Evolutionary conservation across 2,113 vertebrate genomes (phyloP).

Genomic region (Alligator mississippiensis): DNA sequence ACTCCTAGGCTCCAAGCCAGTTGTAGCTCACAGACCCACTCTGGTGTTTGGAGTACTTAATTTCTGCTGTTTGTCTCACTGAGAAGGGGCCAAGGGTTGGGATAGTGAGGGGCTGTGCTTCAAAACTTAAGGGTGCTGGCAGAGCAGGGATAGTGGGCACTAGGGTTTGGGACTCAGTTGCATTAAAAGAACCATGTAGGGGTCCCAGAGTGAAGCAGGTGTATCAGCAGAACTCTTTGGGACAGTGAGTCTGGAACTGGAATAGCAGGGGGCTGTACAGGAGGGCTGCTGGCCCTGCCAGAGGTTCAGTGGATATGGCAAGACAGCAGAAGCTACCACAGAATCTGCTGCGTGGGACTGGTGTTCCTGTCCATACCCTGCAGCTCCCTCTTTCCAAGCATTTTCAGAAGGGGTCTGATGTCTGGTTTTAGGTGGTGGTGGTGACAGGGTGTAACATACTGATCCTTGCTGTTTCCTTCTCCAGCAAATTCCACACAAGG

Average conservation of each 20-base stretch:
- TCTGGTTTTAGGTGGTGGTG: neutral
- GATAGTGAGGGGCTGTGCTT: rapidly evolving
- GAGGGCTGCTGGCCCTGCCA: neutral
- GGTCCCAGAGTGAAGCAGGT: neutral
- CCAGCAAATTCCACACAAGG: neutral
- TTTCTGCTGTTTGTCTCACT: no score
- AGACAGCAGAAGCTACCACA: neutral
- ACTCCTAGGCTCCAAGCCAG: neutral
- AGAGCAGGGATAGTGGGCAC: rapidly evolving
- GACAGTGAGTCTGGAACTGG: neutral
- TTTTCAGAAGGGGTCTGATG: neutral
- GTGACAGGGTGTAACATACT: neutral
- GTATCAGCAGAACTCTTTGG: no score
- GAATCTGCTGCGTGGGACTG: no score
- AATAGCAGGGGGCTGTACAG: neutral
- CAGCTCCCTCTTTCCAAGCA: neutral
- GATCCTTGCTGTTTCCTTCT: neutral
- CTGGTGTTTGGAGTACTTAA: no score
- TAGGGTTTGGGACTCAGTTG: neutral
- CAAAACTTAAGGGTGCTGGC: no score
- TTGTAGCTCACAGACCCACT: no score
- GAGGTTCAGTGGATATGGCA: neutral
- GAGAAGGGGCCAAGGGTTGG: neutral
- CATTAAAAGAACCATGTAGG: neutral
- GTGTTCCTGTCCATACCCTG: neutral